Conservation (phyloP, 1,140 invertebrate species). For the Xylocopa sonorina region DNA sequence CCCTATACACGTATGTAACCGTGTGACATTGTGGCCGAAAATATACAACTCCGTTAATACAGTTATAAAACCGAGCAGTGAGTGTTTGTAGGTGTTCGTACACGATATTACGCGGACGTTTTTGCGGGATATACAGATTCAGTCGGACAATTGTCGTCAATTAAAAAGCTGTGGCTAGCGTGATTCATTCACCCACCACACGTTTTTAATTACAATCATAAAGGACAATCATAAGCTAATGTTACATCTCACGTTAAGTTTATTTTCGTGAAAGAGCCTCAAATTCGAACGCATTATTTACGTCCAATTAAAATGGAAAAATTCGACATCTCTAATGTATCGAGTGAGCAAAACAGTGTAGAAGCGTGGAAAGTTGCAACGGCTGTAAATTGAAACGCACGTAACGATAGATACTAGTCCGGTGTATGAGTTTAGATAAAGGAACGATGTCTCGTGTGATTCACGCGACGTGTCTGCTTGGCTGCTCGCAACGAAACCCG, state of each 20-base stretch:
- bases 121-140: neutral
- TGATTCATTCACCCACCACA: conserved; percentile 37
- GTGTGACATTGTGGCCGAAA: neutral
- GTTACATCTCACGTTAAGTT: too few relatives aligned
- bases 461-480: conserved; percentile 66
- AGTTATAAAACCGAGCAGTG: neutral
- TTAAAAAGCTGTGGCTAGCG: conserved; percentile 23
- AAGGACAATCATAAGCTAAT: too few relatives aligned
- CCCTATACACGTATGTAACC: too few relatives aligned
- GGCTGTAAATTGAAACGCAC: neutral
- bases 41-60: neutral
- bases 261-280: too few relatives aligned
- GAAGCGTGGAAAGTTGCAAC: neutral
- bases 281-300: too few relatives aligned
- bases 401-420: neutral
- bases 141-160: conserved; percentile 5
- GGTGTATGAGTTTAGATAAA: conserved; percentile 22
- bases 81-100: neutral
- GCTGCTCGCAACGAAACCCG: conserved; percentile 61
- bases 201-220: too few relatives aligned
- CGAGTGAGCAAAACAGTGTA: neutral
- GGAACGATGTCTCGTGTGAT: conserved; percentile 63
- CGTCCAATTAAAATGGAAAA: too few relatives aligned
- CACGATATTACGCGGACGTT: neutral
- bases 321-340: neutral